Evolutionary conservation across 2,888 invertebrate genomes (phyloP).

Genomic region (Melanostoma scalare): DNA sequence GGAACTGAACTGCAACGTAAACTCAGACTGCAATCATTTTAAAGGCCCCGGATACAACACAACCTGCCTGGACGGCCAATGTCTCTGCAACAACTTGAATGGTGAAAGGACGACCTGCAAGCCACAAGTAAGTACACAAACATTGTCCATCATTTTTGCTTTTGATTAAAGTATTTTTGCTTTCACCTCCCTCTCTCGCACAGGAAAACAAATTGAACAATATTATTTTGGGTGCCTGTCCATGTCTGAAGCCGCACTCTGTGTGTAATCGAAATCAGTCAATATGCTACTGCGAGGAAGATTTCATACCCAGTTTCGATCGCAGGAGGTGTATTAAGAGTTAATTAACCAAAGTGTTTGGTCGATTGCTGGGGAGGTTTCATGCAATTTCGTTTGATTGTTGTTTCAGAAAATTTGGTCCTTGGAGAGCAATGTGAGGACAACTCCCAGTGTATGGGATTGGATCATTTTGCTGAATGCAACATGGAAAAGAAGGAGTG

Average conservation of each 20-base stretch:
- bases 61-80: slow-evolving; percentile 74
- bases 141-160: slow-evolving; percentile 17
- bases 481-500: slow-evolving; percentile 73
- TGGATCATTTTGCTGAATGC: slow-evolving; percentile 77
- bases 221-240: slow-evolving; percentile 79
- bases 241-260: slow-evolving; percentile 76
- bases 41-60: slow-evolving; percentile 72
- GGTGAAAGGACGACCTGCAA: slow-evolving; percentile 74
- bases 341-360: slow-evolving; percentile 69
- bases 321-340: slow-evolving; percentile 77
- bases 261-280: slow-evolving; percentile 75
- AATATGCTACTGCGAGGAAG: slow-evolving; percentile 76
- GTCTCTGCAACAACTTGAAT: slow-evolving; percentile 74
- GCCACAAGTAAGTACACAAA: slow-evolving; percentile 74
- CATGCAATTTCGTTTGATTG: slow-evolving; percentile 51
- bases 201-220: slow-evolving; percentile 76
- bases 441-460: slow-evolving; percentile 76
- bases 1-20: slow-evolving; percentile 76
- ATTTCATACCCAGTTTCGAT: slow-evolving; percentile 77
- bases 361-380: slow-evolving; percentile 10
- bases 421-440: slow-evolving; percentile 76
- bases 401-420: slow-evolving; percentile 74
- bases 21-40: slow-evolving; percentile 75
- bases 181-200: not conserved
- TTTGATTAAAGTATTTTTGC: too few relatives aligned